Conservation (phyloP, 1,140 invertebrate genomes). For the Diploscapter pachys region DNA sequence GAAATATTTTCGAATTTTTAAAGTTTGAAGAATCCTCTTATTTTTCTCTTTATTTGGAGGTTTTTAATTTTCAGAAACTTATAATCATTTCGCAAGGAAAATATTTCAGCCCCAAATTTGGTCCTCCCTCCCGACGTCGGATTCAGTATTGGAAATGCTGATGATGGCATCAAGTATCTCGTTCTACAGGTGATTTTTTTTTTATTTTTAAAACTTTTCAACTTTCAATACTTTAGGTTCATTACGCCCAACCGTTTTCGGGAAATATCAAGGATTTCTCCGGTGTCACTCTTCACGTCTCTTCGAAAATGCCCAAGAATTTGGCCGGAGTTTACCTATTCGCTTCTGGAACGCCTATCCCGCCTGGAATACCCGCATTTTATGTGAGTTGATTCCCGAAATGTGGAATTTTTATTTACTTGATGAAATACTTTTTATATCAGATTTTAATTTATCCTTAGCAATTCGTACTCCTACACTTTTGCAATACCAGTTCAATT, state of each 20-base stretch:
- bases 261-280: conserved; percentile 54
- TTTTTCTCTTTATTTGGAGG: too few species aligned
- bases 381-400: neutral
- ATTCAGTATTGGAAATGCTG: conserved; percentile 49
- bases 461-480: too few species aligned
- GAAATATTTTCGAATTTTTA: neutral
- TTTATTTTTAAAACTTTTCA: neutral
- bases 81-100: too few species aligned
- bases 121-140: conserved; percentile 48
- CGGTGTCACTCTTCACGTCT: conserved; percentile 41
- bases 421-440: too few species aligned
- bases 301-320: conserved; percentile 27
- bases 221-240: conserved; percentile 38
- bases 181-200: conserved; percentile 36
- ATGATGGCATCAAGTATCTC: conserved; percentile 53
- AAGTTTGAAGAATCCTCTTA: neutral
- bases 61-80: too few species aligned
- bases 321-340: conserved; percentile 53
- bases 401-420: neutral
- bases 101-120: conserved; percentile 44
- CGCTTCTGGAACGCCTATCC: conserved; percentile 51
- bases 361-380: conserved; percentile 37
- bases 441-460: too few species aligned
- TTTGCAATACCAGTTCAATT: too few species aligned
- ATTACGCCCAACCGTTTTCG: conserved; percentile 53